Base-by-base conservation (phyloP, 2,797 vertebrate species). In the Streptopelia turtur region DNA sequence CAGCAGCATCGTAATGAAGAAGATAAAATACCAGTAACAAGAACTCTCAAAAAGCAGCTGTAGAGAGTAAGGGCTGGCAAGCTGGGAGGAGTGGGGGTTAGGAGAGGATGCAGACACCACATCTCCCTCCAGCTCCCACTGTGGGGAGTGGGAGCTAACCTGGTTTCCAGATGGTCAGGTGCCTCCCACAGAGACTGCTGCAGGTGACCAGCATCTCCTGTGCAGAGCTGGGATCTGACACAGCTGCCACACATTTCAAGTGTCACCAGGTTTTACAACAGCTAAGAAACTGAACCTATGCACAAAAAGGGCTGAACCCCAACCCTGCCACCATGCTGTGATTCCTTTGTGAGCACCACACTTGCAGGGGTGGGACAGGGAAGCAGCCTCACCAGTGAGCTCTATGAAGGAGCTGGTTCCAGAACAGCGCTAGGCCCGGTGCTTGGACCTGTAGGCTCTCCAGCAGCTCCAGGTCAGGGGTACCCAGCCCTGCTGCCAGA, bases 21-120 rank as follows among this genome's bases (percentile, higher is more conserved):
- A 18, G 68, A 24, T 16, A 11, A 53, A 66, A 31, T 5, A 13
- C 18, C 7, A 25, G 13, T 35, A n/a, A 50, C 0, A 0, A 1
- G 39, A 65, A 53, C 33, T 45, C 37, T 10, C 16, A 13, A 60
- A 37, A 22, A 60, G 78, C n/a, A 71, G 22, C 39, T 12, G 16
- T 9, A 35, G 35, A 20, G 15, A 77, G 31, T 0, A 16, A 78
- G 70, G n/a, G 65, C 47, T 50, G 53, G 13, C 7, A 25, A 31
- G 30, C 10, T 4, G 2, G 35, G 45, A 45, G n/a, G 15, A 45
- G 23, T 0, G 3, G 13, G 31, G 22, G 16, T n/a, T 43, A 17
- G 10, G 68, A 52, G 69, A 35, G 1, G 1, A 16, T 20, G 56
- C 33, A n/a, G 47, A 24, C 24, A 74, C 24, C 24, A 10, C 0